Evolutionary conservation across 2,797 vertebrate genomes (phyloP).

Genomic region (Arctocebus calabarensis): DNA sequence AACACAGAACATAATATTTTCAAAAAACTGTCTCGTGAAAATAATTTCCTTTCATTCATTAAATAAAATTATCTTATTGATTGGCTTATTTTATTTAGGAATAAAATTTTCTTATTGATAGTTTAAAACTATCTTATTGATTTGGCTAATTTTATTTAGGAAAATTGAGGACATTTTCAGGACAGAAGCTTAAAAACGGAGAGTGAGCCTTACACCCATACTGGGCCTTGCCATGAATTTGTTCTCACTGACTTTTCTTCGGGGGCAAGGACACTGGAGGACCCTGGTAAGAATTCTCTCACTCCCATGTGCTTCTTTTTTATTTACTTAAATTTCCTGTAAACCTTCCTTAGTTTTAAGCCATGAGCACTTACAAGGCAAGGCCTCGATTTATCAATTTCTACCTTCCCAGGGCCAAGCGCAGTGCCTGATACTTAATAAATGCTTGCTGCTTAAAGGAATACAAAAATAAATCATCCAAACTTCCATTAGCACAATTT

Average conservation of each 20-base stretch:
- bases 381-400: background rate
- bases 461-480: background rate
- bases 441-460: background rate
- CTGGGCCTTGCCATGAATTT: background rate
- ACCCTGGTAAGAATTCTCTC: background rate
- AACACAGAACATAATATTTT: background rate
- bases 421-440: background rate
- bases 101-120: background rate
- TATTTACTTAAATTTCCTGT: background rate
- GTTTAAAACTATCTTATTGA: slow-evolving; percentile 4
- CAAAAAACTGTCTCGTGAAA: background rate
- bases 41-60: background rate
- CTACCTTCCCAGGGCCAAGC: background rate
- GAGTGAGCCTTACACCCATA: background rate
- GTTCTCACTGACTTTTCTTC: background rate
- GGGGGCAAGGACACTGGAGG: background rate
- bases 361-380: background rate
- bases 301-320: background rate
- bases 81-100: slow-evolving; percentile 12
- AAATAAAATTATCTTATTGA: slow-evolving; percentile 23
- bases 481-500: background rate
- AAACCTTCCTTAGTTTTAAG: background rate
- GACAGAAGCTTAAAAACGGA: slow-evolving; percentile 16
- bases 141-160: background rate
- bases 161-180: background rate